Base-by-base conservation (phyloP, 2,797 vertebrate species). In the Coregonus sp. region DNA sequence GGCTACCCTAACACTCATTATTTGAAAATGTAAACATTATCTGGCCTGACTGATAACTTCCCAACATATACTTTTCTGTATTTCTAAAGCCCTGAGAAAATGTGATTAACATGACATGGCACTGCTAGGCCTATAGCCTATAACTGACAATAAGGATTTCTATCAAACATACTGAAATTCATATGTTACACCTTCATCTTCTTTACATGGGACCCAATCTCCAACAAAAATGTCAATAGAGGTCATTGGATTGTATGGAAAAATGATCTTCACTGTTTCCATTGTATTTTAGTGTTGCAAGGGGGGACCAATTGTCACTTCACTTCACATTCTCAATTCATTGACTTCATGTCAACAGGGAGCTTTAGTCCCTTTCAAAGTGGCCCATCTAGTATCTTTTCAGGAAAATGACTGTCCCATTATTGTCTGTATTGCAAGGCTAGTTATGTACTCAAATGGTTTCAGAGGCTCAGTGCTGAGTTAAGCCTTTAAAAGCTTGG, bases 401-500 rank as follows among this genome's bases (percentile, higher is more conserved):
- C 59, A 63, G 59, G 20, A 63, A 1, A 25, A 63, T 2, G 59
- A 63, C 59, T 25, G 56, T n/a, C 11, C 56, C 56, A 20, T 66
- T 33, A 66, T 66, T 33, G 25, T 66, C 12, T 20, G 7, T 33
- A 66, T 29, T 66, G 66, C 29, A 47, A 47, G 40, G 40, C 40
- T 12, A 12, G 40, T 47, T 47, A 47, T 47, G 9, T 47, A 47
- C 9, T 12, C 40, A 11, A 47, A 47, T 47, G 40, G 40, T 47
- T 47, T 47, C 40, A 47, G 40, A 3, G 12, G 70, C 70, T 51
- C 70, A 54, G 47, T 54, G 14, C 14, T 54, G 51, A 72, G 51
- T 31, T 54, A 72, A 72, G 47, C 50, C 50, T 54, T 72, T 72
- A 31, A 72, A 72, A 72, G 50, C 70, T 72, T 72, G 14, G 40